phyloP scores from a whole-genome alignment of 1,140 invertebrate genomes.

The Acromyrmex charruanus region DNA sequence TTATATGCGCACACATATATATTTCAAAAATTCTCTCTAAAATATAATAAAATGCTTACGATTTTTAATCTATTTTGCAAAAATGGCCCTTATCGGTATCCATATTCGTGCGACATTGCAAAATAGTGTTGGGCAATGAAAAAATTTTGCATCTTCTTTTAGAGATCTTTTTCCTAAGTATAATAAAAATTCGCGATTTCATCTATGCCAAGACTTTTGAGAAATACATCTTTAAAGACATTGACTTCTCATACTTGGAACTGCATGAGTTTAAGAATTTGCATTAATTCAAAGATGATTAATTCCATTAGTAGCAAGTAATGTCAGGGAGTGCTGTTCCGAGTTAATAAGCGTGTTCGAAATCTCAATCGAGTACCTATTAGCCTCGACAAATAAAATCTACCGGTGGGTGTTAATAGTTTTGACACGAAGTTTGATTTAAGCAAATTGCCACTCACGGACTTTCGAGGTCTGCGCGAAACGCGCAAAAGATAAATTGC shows the following conservation, averaged over 20 bases:
- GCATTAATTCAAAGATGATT: constrained; percentile 2
- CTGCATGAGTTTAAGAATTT: not conserved
- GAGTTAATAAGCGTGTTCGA: constrained; percentile 12
- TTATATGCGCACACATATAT: not conserved
- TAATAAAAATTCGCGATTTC: not conserved
- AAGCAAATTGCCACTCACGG: constrained; percentile 77
- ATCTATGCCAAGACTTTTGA: not conserved
- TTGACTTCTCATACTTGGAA: not conserved
- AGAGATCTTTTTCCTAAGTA: not conserved
- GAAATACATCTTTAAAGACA: not conserved
- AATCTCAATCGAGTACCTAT: constrained; percentile 69
- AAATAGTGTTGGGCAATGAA: not conserved
- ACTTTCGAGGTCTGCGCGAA: constrained; percentile 75
- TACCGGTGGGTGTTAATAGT: constrained; percentile 59
- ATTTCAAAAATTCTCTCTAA: not conserved
- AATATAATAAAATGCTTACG: not conserved
- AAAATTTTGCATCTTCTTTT: not conserved
- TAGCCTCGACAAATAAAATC: constrained; percentile 71
- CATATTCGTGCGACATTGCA: not conserved
- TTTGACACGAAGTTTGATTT: constrained; percentile 76
- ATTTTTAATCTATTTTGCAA: not conserved
- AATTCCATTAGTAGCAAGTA: constrained; percentile 7
- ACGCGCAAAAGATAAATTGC: constrained; percentile 77
- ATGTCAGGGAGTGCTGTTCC: not conserved
- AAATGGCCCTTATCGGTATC: not conserved